Conservation (phyloP, 1,140 invertebrate species). For the Leucophenga varia region DNA sequence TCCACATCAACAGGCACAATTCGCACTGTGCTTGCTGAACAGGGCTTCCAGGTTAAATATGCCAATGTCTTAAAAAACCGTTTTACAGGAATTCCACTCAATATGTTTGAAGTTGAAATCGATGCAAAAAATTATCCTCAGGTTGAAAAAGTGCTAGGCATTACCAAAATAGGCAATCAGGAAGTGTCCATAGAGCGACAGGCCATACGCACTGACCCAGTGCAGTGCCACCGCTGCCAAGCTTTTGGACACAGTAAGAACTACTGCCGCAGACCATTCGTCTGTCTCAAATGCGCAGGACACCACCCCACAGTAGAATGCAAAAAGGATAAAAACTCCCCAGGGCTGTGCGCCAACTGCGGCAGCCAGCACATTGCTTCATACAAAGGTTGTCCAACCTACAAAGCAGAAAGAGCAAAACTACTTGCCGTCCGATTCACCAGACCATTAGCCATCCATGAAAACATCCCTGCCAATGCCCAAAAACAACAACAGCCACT, state of each 20-base stretch:
- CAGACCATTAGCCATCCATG: too few species aligned
- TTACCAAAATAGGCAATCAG: neutral
- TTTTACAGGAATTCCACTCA: neutral
- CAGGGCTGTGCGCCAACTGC: slow-evolving; percentile 4
- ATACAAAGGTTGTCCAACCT: neutral
- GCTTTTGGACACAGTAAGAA: slow-evolving; percentile 10
- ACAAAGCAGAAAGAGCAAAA: too few species aligned
- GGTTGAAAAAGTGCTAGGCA: neutral
- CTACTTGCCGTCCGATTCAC: too few species aligned
- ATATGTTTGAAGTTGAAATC: neutral
- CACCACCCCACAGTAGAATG: neutral
- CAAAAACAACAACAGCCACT: neutral
- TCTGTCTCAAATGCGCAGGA: slow-evolving; percentile 5
- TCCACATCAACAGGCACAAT: too few species aligned
- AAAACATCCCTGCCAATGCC: too few species aligned
- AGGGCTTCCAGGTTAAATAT: too few species aligned
- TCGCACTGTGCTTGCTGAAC: too few species aligned
- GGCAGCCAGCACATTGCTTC: neutral
- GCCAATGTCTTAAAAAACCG: too few species aligned
- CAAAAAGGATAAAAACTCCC: neutral
- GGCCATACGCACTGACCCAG: neutral
- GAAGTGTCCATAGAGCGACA: neutral
- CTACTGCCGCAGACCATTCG: neutral
- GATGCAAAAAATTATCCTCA: neutral
- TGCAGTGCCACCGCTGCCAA: slow-evolving; percentile 3